These are phyloP conservation scores for Hybognathus amarus DNA, from an alignment of 2,797 vertebrate genomes.

Conservation along the genomic window DNA sequence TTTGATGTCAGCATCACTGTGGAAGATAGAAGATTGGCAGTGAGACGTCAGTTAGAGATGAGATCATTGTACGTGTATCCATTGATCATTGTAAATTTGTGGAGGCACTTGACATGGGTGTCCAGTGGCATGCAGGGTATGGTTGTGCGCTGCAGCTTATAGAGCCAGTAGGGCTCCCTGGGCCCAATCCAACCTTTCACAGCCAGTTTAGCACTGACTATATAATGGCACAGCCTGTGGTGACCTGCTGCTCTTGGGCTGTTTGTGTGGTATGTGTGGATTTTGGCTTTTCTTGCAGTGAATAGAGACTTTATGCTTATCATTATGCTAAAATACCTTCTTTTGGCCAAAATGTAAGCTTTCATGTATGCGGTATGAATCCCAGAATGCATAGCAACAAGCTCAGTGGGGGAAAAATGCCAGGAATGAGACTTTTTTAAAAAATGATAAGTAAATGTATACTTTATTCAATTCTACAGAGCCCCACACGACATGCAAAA, in stretches of 20 bases:
- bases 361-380: background rate
- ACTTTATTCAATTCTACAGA: background rate
- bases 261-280: conserved; percentile 12
- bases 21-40: background rate
- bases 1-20: background rate
- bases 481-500: background rate
- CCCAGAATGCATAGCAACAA: background rate
- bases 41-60: background rate
- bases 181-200: conserved; percentile 64
- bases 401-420: background rate
- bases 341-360: background rate
- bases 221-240: conserved; percentile 56
- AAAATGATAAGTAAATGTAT: background rate
- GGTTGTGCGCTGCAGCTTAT: conserved; percentile 47
- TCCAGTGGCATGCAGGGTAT: conserved; percentile 38
- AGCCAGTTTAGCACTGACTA: conserved; percentile 71
- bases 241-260: conserved; percentile 23
- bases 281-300: background rate
- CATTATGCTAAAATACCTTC: background rate
- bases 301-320: background rate
- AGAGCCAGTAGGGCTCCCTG: conserved; percentile 58
- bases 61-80: background rate
- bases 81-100: conserved; percentile 19
- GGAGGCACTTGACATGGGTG: background rate
- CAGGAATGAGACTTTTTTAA: background rate